Conservation (phyloP, 2,888 invertebrate genomes). For the Dinocampus coccinellae region DNA sequence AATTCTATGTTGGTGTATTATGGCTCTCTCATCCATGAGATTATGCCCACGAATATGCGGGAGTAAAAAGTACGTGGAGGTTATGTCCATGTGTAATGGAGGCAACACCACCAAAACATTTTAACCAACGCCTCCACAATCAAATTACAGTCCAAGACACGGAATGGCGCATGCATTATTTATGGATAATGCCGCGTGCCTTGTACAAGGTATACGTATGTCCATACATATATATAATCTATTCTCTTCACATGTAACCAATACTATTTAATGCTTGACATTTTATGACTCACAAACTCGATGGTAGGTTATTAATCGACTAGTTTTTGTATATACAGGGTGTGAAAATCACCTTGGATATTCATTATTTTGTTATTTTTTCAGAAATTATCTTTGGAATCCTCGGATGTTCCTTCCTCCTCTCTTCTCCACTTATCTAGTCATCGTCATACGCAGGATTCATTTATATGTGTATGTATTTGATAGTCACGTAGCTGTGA, state of each 20-base stretch:
- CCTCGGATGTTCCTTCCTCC: too few relatives aligned
- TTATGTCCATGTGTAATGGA: slow-evolving; percentile 1
- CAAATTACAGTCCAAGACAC: slow-evolving; percentile 65
- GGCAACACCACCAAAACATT: slow-evolving; percentile 52
- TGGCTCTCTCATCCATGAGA: slow-evolving; percentile 11
- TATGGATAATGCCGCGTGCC: slow-evolving; percentile 62
- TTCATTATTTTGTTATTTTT: neutral
- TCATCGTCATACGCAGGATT: neutral
- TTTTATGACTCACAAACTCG: neutral
- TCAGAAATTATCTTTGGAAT: neutral
- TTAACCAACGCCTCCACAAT: slow-evolving; percentile 66
- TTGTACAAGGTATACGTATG: slow-evolving; percentile 21
- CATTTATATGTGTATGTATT: slow-evolving; percentile 16
- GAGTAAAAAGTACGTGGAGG: slow-evolving; percentile 40
- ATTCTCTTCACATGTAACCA: slow-evolving; percentile 13
- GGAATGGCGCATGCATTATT: slow-evolving; percentile 61
- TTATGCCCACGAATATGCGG: slow-evolving; percentile 33
- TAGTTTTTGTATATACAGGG: neutral
- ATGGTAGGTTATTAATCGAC: neutral
- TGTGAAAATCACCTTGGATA: neutral
- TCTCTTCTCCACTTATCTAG: too few relatives aligned
- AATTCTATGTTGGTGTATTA: slow-evolving; percentile 14
- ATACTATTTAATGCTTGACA: slow-evolving; percentile 5
- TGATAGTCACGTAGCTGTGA: slow-evolving; percentile 56
- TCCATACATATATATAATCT: slow-evolving; percentile 4